phyloP scores from a whole-genome alignment of 2,888 invertebrate species.

The Eupelmus urozonus region DNA sequence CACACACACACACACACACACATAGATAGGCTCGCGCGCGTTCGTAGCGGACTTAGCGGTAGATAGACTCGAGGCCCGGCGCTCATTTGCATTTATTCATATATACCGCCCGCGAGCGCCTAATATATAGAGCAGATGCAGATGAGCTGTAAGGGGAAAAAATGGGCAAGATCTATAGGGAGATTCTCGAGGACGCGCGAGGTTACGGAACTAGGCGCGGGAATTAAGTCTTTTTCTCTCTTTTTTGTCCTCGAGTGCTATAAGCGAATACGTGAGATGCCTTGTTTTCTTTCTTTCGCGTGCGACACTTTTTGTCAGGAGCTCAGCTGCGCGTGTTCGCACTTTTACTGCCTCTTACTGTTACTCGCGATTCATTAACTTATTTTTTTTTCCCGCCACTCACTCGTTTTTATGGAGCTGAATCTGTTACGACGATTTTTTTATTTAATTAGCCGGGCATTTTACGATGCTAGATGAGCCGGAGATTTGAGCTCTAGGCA shows the following conservation, averaged over 20 bases:
- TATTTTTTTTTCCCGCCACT: background rate
- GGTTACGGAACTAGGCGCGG: background rate
- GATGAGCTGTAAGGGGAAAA: no score
- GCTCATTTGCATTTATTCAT: conserved; percentile 47
- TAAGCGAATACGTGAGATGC: background rate
- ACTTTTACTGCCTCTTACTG: conserved; percentile 18
- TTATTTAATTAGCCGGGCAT: no score
- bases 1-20: no score
- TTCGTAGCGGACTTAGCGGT: conserved; percentile 46
- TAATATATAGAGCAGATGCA: conserved; percentile 44
- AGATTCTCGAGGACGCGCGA: no score
- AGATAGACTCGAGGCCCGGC: conserved; percentile 11
- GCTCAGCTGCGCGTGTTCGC: background rate
- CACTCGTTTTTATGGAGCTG: background rate
- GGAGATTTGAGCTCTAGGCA: background rate
- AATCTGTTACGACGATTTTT: no score
- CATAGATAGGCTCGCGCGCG: no score
- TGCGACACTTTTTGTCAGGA: conserved; percentile 40
- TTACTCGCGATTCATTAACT: conserved; percentile 3
- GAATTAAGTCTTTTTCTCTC: conserved; percentile 21
- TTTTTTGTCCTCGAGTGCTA: background rate
- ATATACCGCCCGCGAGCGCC: background rate
- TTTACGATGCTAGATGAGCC: background rate
- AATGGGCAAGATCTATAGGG: no score
- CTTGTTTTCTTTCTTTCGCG: conserved; percentile 34